Conservation (phyloP, 2,888 invertebrate genomes). For the Noctua pronuba region DNA sequence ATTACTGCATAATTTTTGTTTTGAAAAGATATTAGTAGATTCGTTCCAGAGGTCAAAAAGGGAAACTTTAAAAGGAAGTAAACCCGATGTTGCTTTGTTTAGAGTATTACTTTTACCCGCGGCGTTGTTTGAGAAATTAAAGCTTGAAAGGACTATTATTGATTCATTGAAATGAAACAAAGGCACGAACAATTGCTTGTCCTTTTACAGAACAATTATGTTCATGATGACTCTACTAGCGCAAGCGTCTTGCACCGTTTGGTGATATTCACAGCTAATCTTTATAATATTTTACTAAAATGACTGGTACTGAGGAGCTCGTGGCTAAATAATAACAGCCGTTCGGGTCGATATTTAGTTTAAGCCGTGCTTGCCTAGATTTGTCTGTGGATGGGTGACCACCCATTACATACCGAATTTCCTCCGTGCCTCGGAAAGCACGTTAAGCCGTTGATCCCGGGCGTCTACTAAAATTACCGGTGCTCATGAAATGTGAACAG, state of each 20-base stretch:
- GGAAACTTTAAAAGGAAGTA: constrained; percentile 24
- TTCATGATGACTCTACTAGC: neutral
- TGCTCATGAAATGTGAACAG: neutral
- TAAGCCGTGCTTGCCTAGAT: too few species aligned
- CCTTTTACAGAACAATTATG: neutral
- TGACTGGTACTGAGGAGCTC: too few species aligned
- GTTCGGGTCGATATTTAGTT: too few species aligned
- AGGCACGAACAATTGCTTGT: neutral
- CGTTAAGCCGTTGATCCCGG: too few species aligned
- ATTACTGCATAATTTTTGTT: constrained; percentile 62
- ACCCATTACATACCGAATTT: too few species aligned
- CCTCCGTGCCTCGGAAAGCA: too few species aligned
- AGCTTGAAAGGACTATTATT: constrained; percentile 16
- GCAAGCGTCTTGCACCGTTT: neutral
- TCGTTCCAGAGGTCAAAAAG: constrained; percentile 61
- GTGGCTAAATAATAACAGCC: too few species aligned
- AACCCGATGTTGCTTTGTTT: constrained; percentile 24
- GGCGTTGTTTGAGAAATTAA: constrained; percentile 40
- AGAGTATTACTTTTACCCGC: neutral
- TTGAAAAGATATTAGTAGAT: constrained; percentile 53
- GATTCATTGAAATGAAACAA: constrained; percentile 32
- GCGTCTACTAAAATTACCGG: neutral
- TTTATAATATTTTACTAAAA: neutral
- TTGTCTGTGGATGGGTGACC: too few species aligned
- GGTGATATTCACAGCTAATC: neutral